Evolutionary conservation across 2,888 invertebrate species (phyloP), one percentile per base, ranked within the genome.

Genomic region (Lissocephala sabroskyi): DNA sequence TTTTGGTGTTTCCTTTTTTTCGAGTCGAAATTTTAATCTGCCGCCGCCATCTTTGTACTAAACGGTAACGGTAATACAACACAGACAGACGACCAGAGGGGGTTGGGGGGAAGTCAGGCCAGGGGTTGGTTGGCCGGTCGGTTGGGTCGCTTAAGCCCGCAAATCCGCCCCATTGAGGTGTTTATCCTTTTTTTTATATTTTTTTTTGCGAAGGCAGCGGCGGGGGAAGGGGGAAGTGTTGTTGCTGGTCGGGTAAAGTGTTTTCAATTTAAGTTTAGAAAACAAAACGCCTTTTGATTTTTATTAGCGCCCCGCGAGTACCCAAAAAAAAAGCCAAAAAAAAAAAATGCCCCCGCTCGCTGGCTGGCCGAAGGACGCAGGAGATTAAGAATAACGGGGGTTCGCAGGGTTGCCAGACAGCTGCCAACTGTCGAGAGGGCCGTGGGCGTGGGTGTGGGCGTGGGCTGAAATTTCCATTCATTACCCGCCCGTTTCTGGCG

Each of bases 211-310:
- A n/a, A n/a, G n/a, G n/a, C n/a, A n/a, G 28, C 45, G 44, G 37
- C 29, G n/a, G n/a, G n/a, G n/a, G n/a, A n/a, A n/a, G n/a, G n/a
- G n/a, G n/a, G n/a, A n/a, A n/a, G n/a, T 45, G 40, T 36, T 36
- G 23, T 17, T 42, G 29, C 30, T 45, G 29, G 56, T 39, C 44
- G 50, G n/a, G 75, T 49, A 70, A 82, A 83, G 84, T 84, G 77
- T 80, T 83, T 84, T 83, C 84, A 84, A 84, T 83, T 84, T 80
- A 80, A 81, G 81, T 83, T 83, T 79, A 78, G 70, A 66, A 71
- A 81, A 81, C 81, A 83, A 81, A 83, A 76, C 71, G 79, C 79
- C 70, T 70, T 70, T 76, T 79, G 76, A 78, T 70, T 79, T 70
- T 70, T 76, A 76, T 79, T 79, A 68, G 78, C 62, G 28, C 32